Evolutionary conservation across 2,888 invertebrate species (phyloP), one percentile per base, ranked within the genome.

Genomic region (Adelognathus sp.): DNA sequence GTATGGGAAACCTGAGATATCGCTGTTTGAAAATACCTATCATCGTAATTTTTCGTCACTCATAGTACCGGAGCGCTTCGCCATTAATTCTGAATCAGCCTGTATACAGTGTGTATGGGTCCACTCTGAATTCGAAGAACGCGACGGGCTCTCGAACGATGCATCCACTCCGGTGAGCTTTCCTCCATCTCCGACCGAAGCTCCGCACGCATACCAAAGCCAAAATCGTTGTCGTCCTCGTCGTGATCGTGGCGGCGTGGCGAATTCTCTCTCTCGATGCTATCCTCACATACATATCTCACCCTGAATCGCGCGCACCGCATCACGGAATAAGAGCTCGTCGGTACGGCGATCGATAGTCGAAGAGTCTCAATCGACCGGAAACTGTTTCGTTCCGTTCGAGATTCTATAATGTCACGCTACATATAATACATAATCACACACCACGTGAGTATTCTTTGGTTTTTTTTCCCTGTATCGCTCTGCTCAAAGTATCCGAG

Each of bases 141-240:
- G 46, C n/a, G 6, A 14, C 18, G 16, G 14, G n/a, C 6, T 18
- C 6, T 21, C 50, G 29, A n/a, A n/a, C 27, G 14, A 18, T 41
- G 21, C 36, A 66, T 66, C 21, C 46, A 60, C 29, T 39, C 29
- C 36, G 50, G 9, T 66, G 39, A 66, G 46, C 58, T 66, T 36
- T 66, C n/a, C n/a, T n/a, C 27, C 39, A 66, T 66, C 58, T 21
- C 14, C 2, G 16, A 41, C 14, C 2, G 16, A 41, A 44, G 27
- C 50, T 21, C 11, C 36, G 9, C 7, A 18, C 50, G 14, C 50
- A 33, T 60, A 58, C 36, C 27, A 36, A 36, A 21, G 33, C 6
- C 27, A 50, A 52, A 36, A 29, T 41, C 54, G 41, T 39, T 24
- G 11, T 24, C 24, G n/a, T 21, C 9, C 11, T 64, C 46, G 63